Percentiles rank a stretch among this genome's conserved stretches.
Evolutionary conservation across 2,797 vertebrate species (phyloP).

Genomic region (Hoplostethus mediterraneus): DNA sequence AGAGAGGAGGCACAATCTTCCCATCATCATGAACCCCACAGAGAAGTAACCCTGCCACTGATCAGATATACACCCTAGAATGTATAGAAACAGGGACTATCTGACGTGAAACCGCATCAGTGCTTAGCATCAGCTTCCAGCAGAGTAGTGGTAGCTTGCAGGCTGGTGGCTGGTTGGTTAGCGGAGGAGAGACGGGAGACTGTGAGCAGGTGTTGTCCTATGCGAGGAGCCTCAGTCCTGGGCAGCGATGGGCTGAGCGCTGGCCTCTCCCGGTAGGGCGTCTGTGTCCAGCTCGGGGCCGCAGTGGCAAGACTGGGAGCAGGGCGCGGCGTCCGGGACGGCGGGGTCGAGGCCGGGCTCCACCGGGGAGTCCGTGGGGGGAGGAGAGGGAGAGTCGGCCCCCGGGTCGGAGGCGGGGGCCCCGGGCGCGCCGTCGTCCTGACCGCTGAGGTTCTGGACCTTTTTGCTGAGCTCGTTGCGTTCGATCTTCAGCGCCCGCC

Average conservation of each 20-base stretch:
- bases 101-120: conserved; percentile 31
- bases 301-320: conserved; percentile 72
- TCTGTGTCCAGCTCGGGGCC: conserved; percentile 60
- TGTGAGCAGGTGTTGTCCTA: conserved; percentile 26
- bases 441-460: conserved; percentile 90
- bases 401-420: conserved; percentile 55
- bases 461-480: conserved; percentile 98
- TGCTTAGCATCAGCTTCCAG: conserved; percentile 34
- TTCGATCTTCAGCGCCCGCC: conserved; percentile 94
- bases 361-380: conserved; percentile 68
- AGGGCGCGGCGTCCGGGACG: conserved; percentile 29
- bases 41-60: conserved; percentile 27
- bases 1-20: conserved; percentile 63
- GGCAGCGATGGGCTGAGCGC: conserved; percentile 40
- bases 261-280: conserved; percentile 45
- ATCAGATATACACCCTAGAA: conserved; percentile 21
- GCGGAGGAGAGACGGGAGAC: conserved; percentile 14
- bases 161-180: conserved; percentile 53
- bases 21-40: conserved; percentile 43
- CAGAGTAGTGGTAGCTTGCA: conserved; percentile 47
- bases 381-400: conserved; percentile 74
- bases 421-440: conserved; percentile 26
- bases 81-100: conserved; percentile 1
- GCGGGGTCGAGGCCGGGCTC: conserved; percentile 36
- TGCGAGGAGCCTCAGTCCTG: conserved; percentile 73